Conservation (phyloP, 2,797 vertebrate genomes). For the Aulostomus chinensis region DNA sequence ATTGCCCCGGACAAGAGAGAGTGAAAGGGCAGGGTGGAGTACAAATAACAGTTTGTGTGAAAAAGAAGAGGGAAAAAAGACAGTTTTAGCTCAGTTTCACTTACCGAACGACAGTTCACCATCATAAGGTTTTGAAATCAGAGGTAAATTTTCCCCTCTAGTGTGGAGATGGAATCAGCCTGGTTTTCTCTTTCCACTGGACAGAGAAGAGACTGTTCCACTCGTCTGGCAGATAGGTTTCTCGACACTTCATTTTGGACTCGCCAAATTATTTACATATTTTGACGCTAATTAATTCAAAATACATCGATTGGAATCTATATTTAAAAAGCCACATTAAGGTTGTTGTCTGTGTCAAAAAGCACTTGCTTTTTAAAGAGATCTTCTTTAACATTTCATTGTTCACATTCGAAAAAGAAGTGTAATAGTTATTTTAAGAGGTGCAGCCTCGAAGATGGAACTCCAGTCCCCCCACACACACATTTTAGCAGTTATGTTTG, state of each 20-base stretch:
- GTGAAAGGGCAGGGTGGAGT: conserved; percentile 54
- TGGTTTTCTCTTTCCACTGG: conserved; percentile 59
- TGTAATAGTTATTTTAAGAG: no score
- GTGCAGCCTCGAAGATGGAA: neutral
- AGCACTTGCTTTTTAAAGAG: no score
- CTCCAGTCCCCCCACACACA: no score
- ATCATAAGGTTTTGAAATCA: conserved; percentile 44
- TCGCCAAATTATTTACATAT: conserved; percentile 23
- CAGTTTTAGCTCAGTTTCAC: conserved; percentile 34
- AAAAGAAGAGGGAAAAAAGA: conserved; percentile 21
- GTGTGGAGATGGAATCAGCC: conserved; percentile 41
- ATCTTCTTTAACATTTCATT: no score
- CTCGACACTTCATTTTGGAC: conserved; percentile 50
- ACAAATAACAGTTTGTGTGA: conserved; percentile 46
- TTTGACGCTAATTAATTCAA: conserved; percentile 4
- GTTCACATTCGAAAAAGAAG: no score
- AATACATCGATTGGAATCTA: neutral
- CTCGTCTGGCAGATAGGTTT: conserved; percentile 41
- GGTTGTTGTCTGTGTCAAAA: neutral
- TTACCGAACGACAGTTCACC: no score
- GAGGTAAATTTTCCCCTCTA: conserved; percentile 50
- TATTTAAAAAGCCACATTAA: no score
- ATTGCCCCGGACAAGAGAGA: conserved; percentile 65
- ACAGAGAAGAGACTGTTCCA: conserved; percentile 61
- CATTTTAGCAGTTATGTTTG: no score